phyloP scores from a whole-genome alignment of 2,113 vertebrate species.

The Trachemys scripta region DNA sequence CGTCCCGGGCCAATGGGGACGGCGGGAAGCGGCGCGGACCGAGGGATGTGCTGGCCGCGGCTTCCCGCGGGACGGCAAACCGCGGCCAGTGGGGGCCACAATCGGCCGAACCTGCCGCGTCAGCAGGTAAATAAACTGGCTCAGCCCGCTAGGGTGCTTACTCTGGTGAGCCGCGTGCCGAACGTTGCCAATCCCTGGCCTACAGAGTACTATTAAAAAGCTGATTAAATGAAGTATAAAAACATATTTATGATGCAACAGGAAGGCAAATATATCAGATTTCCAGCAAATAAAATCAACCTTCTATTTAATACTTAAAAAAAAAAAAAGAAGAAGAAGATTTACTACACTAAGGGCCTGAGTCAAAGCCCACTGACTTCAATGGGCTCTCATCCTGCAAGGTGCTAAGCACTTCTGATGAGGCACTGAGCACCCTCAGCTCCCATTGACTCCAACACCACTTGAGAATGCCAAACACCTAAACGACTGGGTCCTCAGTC shows the following conservation, averaged over 20 bases:
- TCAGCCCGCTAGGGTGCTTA: no score
- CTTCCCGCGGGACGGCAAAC: no score
- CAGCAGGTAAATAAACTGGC: no score
- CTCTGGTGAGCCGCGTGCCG: no score
- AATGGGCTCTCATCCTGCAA: not conserved
- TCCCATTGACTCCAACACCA: not conserved
- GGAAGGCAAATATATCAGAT: not conserved
- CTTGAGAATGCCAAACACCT: not conserved
- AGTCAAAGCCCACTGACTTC: not conserved
- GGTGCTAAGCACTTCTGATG: not conserved
- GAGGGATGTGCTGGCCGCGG: no score
- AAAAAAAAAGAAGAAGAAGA: not conserved
- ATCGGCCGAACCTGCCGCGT: no score
- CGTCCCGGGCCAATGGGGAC: no score
- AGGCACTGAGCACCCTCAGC: not conserved
- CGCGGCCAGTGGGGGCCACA: no score
- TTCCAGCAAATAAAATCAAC: not conserved
- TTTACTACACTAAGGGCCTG: not conserved
- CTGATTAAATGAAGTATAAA: not conserved
- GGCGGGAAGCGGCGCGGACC: no score
- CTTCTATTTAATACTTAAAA: not conserved
- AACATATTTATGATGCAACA: not conserved
- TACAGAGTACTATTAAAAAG: not conserved
- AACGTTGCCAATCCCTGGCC: no score
- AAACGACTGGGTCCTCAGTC: not conserved